Evolutionary conservation across 2,113 vertebrate species (phyloP), one percentile per base, ranked within the genome.

Genomic region (Myodes glareolus): DNA sequence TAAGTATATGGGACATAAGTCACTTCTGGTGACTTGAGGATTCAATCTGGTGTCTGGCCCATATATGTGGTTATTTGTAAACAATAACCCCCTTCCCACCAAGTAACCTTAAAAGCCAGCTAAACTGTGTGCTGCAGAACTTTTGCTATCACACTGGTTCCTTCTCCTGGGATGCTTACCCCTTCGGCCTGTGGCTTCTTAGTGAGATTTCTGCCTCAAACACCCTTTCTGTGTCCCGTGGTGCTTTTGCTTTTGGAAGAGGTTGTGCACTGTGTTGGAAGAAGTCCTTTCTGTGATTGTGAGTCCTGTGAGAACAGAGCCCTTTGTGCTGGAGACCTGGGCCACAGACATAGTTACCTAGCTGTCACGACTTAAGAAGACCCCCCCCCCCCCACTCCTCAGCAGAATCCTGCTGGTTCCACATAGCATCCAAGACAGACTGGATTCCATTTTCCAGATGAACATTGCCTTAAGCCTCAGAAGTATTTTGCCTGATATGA

Each of bases 311-410:
- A 27, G 36, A 77, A 61, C 55, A 90, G 42, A 55, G 21, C 7
- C 17, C 85, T 75, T 50, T 1, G 29, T 39, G 72, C 7, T 7
- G 1, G 42, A 29, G 0, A 1, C 70, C 55, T 65, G n/a, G n/a
- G n/a, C 80, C 14, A 0, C 1, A 13, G 78, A 50, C 89, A 6
- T 63, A 68, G 0, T 81, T 23, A 19, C 50, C 31, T 33, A n/a
- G 70, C 50, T 10, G n/a, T 42, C 16, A 1, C 31, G 6, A 7
- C 7, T 36, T n/a, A 10, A 3, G n/a, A n/a, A 52, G 67, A 47
- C 36, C 1, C n/a, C 81, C 27, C 5, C 19, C 5, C 55, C 17
- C 55, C 17, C 0, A 0, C 16, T n/a, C 52, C 27, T 21, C 39
- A 86, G 88, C 36, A 6, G 47, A 10, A 7, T 45, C 84, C 93